Evolutionary conservation across 1,140 invertebrate species (phyloP).

Genomic region (Diorhabda elongata): DNA sequence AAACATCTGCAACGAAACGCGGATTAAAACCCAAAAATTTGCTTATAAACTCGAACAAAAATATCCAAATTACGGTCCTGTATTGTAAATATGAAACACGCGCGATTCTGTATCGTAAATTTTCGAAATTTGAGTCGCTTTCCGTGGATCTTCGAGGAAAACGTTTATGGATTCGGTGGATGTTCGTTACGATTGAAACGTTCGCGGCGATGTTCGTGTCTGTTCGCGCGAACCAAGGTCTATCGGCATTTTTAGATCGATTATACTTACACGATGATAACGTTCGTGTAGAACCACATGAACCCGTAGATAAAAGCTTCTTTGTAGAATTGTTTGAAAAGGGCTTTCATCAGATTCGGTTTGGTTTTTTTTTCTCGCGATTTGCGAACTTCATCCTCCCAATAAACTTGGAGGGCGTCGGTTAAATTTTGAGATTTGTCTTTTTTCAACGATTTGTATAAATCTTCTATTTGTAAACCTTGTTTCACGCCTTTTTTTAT

Average conservation of each 20-base stretch:
- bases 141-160: too few species aligned
- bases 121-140: too few species aligned
- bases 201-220: neutral
- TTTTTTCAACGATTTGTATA: conserved; percentile 34
- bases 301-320: conserved; percentile 48
- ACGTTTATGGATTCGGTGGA: neutral
- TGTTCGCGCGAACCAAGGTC: too few species aligned
- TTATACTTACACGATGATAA: neutral
- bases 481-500: conserved; percentile 33
- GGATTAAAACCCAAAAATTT: too few species aligned
- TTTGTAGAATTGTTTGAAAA: conserved; percentile 47
- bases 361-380: conserved; percentile 25
- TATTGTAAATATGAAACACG: too few species aligned
- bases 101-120: too few species aligned
- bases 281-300: neutral
- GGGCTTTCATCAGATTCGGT: conserved; percentile 46
- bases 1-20: too few species aligned
- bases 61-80: too few species aligned
- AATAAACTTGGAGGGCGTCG: conserved; percentile 49
- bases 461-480: conserved; percentile 34
- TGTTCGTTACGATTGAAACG: neutral
- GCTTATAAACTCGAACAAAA: too few species aligned
- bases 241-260: neutral
- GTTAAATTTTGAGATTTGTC: conserved; percentile 46
- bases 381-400: conserved; percentile 48